These are phyloP conservation scores for Drosophila setifemur DNA, from an alignment of 1,140 invertebrate species.

Conservation along the genomic window DNA sequence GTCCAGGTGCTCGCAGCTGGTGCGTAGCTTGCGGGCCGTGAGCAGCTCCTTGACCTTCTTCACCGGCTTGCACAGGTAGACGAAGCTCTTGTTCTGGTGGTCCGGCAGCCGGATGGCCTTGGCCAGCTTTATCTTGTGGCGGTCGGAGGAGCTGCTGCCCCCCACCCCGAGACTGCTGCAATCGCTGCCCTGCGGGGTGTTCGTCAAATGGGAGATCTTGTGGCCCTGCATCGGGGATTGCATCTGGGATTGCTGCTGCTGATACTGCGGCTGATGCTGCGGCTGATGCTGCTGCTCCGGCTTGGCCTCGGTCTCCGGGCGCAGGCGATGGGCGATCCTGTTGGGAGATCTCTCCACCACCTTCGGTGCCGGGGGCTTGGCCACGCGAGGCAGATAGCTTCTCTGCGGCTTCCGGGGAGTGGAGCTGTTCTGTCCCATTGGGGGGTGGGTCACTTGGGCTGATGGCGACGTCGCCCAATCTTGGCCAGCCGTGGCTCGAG, in stretches of 20 bases:
- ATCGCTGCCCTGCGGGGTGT: constrained; percentile 16
- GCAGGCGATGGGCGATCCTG: neutral
- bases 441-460: neutral
- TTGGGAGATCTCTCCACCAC: neutral
- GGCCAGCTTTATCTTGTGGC: constrained; percentile 17
- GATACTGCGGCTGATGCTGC: neutral
- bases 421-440: neutral
- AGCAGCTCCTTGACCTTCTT: constrained; percentile 47
- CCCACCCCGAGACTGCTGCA: neutral
- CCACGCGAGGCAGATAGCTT: constrained; percentile 38
- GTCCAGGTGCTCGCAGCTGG: constrained; percentile 16
- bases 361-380: constrained; percentile 10
- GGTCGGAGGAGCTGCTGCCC: constrained; percentile 13
- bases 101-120: constrained; percentile 35
- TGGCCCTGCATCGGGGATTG: neutral
- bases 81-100: constrained; percentile 54
- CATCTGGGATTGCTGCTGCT: neutral
- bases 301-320: neutral
- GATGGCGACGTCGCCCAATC: neutral
- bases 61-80: constrained; percentile 63
- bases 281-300: neutral
- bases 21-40: constrained; percentile 24
- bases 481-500: neutral
- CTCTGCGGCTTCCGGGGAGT: neutral
- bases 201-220: neutral